phyloP scores from a whole-genome alignment of 1,140 invertebrate species.

The Achroia grisella region DNA sequence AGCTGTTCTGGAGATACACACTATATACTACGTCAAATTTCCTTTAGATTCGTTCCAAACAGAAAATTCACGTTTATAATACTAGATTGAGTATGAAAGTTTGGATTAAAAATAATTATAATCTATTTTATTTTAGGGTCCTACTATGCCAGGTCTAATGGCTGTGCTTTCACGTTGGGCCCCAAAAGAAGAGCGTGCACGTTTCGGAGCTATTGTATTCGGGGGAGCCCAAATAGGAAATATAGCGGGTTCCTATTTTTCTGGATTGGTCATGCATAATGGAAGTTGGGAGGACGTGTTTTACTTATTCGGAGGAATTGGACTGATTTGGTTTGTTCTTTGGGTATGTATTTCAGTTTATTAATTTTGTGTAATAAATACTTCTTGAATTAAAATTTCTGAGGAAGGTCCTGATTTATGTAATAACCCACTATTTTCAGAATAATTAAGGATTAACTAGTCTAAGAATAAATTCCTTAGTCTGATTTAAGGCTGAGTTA shows the following conservation, averaged over 20 bases:
- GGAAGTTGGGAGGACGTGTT: slow-evolving; percentile 86
- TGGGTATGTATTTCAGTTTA: slow-evolving; percentile 73
- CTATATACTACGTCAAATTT: too few species aligned
- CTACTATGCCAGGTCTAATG: slow-evolving; percentile 84
- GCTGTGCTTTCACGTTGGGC: slow-evolving; percentile 84
- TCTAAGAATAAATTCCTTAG: too few species aligned
- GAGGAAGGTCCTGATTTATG: too few species aligned
- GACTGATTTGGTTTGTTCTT: slow-evolving; percentile 81
- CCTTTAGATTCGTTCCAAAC: too few species aligned
- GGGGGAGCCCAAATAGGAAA: slow-evolving; percentile 83
- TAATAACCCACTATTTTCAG: too few species aligned
- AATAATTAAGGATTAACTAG: too few species aligned
- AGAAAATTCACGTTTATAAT: too few species aligned
- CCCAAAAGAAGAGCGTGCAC: slow-evolving; percentile 80
- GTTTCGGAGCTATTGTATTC: slow-evolving; percentile 82
- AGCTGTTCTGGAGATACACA: too few species aligned
- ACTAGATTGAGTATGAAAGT: neutral
- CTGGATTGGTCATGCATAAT: slow-evolving; percentile 80
- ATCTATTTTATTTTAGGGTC: slow-evolving; percentile 75
- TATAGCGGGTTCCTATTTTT: slow-evolving; percentile 82
- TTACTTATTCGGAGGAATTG: slow-evolving; percentile 86
- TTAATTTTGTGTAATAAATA: neutral
- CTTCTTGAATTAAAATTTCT: too few species aligned
- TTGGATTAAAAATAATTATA: neutral
- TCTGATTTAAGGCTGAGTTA: too few species aligned